Percentiles rank a stretch among this genome's conserved stretches.
Evolutionary conservation across 2,113 vertebrate genomes (phyloP).

Genomic region (Oreotrochilus melanogaster): DNA sequence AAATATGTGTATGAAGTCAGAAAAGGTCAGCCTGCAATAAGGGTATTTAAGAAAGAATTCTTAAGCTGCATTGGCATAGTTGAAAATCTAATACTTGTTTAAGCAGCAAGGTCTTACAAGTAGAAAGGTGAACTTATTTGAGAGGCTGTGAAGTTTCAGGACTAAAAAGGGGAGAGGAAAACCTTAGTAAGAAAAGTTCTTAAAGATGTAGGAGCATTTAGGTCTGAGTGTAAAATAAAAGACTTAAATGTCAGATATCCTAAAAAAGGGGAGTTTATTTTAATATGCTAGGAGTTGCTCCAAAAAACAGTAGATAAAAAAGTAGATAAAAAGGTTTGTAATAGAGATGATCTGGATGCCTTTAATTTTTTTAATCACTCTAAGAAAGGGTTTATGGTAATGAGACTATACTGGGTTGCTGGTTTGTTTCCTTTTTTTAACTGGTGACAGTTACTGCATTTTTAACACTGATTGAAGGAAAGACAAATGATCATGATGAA

Average conservation of each 20-base stretch:
- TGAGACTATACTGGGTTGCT: background rate
- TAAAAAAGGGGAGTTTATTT: background rate
- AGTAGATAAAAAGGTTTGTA: background rate
- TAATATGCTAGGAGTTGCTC: background rate
- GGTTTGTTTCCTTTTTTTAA: background rate
- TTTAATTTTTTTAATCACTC: background rate
- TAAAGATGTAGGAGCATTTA: background rate
- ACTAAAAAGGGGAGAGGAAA: background rate
- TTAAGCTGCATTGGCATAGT: background rate
- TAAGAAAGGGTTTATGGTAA: background rate
- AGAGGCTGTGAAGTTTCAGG: background rate
- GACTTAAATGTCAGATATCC: background rate
- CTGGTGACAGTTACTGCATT: background rate
- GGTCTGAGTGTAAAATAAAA: background rate
- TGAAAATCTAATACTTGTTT: slow-evolving; percentile 32
- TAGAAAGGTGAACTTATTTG: background rate
- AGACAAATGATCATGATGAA: background rate
- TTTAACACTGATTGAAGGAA: background rate
- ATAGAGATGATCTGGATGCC: background rate
- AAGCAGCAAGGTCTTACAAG: background rate
- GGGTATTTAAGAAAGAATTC: slow-evolving; percentile 3
- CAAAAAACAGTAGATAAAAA: background rate
- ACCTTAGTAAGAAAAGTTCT: background rate
- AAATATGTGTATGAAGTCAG: background rate
- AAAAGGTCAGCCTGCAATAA: slow-evolving; percentile 22